phyloP scores from a whole-genome alignment of 2,797 vertebrate genomes.

The Anabacerthia variegaticeps region DNA sequence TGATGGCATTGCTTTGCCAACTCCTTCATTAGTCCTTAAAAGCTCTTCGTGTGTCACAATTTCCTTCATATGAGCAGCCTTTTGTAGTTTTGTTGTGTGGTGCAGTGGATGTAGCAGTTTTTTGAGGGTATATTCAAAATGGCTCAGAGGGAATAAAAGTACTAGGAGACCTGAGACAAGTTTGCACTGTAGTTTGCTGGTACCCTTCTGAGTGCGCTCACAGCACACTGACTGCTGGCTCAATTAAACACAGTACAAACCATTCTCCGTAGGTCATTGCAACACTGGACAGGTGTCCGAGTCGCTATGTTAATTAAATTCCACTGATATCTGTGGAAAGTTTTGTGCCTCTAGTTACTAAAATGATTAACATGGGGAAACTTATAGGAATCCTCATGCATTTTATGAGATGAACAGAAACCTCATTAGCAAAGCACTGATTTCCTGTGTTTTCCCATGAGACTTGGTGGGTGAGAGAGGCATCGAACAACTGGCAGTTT shows the following conservation, averaged over 20 bases:
- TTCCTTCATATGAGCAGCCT: background rate
- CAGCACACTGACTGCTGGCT: background rate
- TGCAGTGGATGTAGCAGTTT: background rate
- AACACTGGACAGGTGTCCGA: background rate
- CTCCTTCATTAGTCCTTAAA: background rate
- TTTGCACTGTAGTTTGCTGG: background rate
- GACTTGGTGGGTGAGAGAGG: background rate
- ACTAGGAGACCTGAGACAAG: background rate
- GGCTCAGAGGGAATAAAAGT: background rate
- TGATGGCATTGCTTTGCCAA: background rate
- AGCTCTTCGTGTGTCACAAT: background rate
- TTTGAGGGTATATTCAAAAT: background rate
- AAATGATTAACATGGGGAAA: background rate
- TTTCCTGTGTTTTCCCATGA: background rate
- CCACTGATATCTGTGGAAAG: background rate
- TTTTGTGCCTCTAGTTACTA: background rate
- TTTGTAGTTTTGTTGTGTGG: background rate
- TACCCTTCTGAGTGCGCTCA: background rate
- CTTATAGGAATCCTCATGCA: background rate
- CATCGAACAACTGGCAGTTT: background rate
- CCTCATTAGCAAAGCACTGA: background rate
- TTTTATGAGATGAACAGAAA: background rate
- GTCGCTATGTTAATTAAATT: slow-evolving; percentile 5
- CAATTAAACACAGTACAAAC: background rate
- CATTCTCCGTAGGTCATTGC: background rate